These are phyloP conservation scores for Podocnemis expansa DNA, from an alignment of 2,113 vertebrate species.

Conservation along the genomic window DNA sequence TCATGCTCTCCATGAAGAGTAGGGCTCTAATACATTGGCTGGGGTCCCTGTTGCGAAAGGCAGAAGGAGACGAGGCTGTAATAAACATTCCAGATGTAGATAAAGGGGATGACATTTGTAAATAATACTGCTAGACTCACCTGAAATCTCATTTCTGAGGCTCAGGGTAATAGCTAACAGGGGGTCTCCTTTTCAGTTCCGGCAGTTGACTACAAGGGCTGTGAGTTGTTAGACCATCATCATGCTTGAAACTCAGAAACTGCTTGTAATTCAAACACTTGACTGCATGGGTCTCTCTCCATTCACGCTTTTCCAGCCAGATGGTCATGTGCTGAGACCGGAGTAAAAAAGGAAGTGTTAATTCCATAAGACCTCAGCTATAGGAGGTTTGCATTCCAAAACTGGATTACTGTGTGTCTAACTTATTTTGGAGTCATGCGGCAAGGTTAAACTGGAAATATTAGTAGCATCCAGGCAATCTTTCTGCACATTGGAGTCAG, in stretches of 20 bases:
- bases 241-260: neutral
- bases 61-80: neutral
- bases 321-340: neutral
- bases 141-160: neutral
- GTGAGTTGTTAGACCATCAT: neutral
- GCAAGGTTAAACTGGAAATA: neutral
- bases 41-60: neutral
- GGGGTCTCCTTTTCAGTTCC: neutral
- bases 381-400: neutral
- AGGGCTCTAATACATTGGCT: neutral
- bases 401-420: neutral
- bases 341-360: neutral
- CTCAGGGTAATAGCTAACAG: neutral
- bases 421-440: neutral
- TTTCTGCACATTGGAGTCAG: neutral
- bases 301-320: neutral
- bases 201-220: neutral
- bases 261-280: neutral
- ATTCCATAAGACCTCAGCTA: neutral
- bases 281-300: neutral
- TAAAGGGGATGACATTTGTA: accelerated
- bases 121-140: neutral
- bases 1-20: no score
- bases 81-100: neutral
- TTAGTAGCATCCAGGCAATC: neutral